Conservation (phyloP, 2,888 invertebrate species). For the Dysmachus trigonus region DNA sequence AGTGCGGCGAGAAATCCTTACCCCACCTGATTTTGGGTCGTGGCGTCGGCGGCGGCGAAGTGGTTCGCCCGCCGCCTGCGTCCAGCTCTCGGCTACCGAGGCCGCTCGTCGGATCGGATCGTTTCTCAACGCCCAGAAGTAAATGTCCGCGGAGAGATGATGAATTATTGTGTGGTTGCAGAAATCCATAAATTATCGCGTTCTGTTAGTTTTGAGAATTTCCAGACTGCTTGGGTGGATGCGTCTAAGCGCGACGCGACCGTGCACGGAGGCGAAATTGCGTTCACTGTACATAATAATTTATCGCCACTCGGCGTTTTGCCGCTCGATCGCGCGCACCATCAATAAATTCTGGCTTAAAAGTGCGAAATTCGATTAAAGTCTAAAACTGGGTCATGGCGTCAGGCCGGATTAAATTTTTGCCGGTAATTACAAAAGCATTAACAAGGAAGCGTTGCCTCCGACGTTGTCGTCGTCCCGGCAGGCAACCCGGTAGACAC, state of each 20-base stretch:
- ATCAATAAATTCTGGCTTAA: not conserved
- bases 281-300: slow-evolving; percentile 1
- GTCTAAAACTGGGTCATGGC: slow-evolving; percentile 42
- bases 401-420: slow-evolving; percentile 55
- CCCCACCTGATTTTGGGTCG: not conserved
- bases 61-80: not conserved
- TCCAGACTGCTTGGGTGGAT: slow-evolving; percentile 35
- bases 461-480: not conserved
- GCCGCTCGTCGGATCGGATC: not conserved
- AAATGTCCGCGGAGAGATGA: slow-evolving; percentile 16
- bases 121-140: slow-evolving; percentile 11
- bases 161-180: slow-evolving; percentile 32
- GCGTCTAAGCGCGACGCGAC: not conserved
- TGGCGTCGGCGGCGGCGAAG: not conserved
- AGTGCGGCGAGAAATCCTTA: not conserved
- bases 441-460: slow-evolving; percentile 27
- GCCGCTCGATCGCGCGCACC: not conserved
- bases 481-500: not conserved
- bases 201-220: not conserved
- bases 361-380: slow-evolving; percentile 38
- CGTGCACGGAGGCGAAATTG: not conserved
- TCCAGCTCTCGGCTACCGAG: not conserved
- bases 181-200: slow-evolving; percentile 40
- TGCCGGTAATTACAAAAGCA: slow-evolving; percentile 51
- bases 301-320: slow-evolving; percentile 17